Base-by-base conservation (phyloP, 2,888 invertebrate species). In the Hypercompe scribonia region DNA sequence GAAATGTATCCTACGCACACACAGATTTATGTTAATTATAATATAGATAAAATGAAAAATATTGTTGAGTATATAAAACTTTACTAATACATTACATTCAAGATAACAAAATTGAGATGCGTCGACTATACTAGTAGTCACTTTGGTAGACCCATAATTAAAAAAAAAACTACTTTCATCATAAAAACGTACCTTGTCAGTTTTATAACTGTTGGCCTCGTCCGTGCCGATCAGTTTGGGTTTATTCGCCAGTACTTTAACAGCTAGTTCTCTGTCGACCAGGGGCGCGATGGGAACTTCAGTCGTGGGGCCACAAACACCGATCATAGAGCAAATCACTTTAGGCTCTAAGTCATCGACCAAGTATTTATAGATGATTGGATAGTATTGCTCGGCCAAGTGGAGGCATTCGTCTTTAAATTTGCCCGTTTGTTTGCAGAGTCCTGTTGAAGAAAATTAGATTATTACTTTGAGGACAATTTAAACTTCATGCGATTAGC, bases 351-450 rank as follows among this genome's bases (percentile, higher is more conserved):
- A 90, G 81, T 97, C 97, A 15, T 96, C 93, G 0, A 97, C 96
- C 11, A 99, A 92, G 84, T 96, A 97, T 58, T 96, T 90, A 90
- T 99, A 99, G 77, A 98, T 96, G 33, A 96, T 89, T 0, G 96
- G 96, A 87, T 98, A 98, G 91, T 98, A 99, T 85, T 98, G 96
- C 74, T 98, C 97, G 0, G 98, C 98, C 63, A 98, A 94, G 75
- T 96, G 96, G 3, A 97, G 92, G 87, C 99, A 99, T 95, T 98
- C 97, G 2, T 95, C 89, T 79, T 97, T 96, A 92, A 98, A 98
- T 18, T 96, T 95, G 75, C 97, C 97, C 0, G 97, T 97, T 93
- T 98, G 98, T 80, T 97, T 97, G 95, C 98, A 98, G 8, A 98
- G 93, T 76, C 98, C 96, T 96, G 84, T 3, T 21, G 31, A 46